Base-by-base conservation (phyloP, 1,140 invertebrate species). In the Caerostris darwini region DNA sequence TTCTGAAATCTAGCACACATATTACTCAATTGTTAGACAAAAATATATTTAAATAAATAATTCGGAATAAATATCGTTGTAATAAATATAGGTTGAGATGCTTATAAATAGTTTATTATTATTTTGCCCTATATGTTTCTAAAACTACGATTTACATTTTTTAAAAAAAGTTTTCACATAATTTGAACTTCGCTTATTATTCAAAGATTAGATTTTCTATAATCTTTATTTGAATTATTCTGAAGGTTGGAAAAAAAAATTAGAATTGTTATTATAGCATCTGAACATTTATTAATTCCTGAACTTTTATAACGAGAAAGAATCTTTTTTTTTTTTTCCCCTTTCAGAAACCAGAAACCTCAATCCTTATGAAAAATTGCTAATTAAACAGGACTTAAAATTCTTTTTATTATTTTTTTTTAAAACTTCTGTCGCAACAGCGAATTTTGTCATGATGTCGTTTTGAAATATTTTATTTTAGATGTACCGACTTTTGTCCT, bases 331-430 rank as follows among this genome's bases (percentile, higher is more conserved):
- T 34, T 34, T 34, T 34, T 34, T 34, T 10, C n/a, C 10, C 10
- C 54, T 77, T 90, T 14, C 58, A 77, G 50, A 77, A 90, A 90
- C 64, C 50, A 53, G 59, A 88, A 54, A 12, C 54, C 8, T 67
- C 64, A 90, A 71, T 58, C 69, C 57, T 90, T 71, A 71, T 90
- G 59, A 77, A 90, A 90, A 71, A 19, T 69, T 77, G 50, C 88
- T 90, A 90, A 90, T 90, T 90, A 90, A 90, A 90, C 69, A 53
- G 67, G 88, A 90, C 88, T 90, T 90, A 90, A 5, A 53, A 10
- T n/a, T 7, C 14, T 17, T 83, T 83, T 57, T 83, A 12, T 34
- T 10, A 50, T 53, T 77, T 85, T 19, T 10, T 5, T 59, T 19
- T 14, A 56, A 5, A 58, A 85, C 50, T 19, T 85, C 58, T 85